Base-by-base conservation (phyloP, 2,113 vertebrate species). In the Sceloporus tristichus region DNA sequence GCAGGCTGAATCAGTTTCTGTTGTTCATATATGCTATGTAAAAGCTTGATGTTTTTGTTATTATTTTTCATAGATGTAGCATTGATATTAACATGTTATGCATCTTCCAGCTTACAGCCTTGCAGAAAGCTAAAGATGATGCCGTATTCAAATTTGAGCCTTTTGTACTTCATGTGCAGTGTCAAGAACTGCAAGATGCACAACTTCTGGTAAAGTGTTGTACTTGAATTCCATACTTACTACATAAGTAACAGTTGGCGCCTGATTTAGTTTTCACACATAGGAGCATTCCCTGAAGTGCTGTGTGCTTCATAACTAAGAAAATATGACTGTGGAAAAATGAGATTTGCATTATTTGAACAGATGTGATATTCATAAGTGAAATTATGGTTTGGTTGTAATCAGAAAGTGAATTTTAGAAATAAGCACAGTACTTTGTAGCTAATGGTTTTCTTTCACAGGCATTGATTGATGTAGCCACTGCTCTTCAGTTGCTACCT, bases 71-170 rank as follows among this genome's bases (percentile, higher is more conserved):
- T 3, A 54, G 27, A 73, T 86, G 18, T 65, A 74, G 42, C 62
- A 23, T 54, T 73, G 66, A 42, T 74, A 19, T 18, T 66, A 75
- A 54, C 27, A 4, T 70, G 85, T 85, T 75, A 2, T 84, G 0
- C 70, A 0, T 90, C 40, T 93, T 85, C 59, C 93, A 99, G 98
- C 79, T 97, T 82, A 80, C 90, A 2, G 97, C 94, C 9, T 92
- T 99, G 79, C 89, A 92, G 83, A 95, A 94, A 19, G 92, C 97
- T 1, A 93, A 78, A 2, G 97, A 97, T 8, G 97, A 98, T 0
- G 97, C 95, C 0, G 93, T 98, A 76, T 88, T 99, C 88, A 99
- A 98, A 94, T 99, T 99, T 90, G 98, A 99, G 48, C 98, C 99
- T 0, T 98, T 99, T 82, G 95, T 99, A 21, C 98, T 99, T 74